phyloP scores from a whole-genome alignment of 2,797 vertebrate species.

The Rachycentron canadum region DNA sequence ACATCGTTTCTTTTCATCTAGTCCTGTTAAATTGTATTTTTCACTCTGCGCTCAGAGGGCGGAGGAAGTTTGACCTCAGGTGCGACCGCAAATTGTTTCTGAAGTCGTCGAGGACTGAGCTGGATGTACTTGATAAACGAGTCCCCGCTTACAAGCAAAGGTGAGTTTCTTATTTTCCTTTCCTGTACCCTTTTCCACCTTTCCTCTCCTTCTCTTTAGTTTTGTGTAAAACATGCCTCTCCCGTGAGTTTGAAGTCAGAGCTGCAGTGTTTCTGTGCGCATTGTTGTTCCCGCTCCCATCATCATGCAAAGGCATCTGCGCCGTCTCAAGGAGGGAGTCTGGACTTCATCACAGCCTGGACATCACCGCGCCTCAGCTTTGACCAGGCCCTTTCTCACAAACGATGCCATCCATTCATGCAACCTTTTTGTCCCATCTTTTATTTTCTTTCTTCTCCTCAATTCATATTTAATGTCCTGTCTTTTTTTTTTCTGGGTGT shows the following conservation, averaged over 20 bases:
- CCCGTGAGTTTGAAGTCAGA: neutral
- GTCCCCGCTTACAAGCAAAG: neutral
- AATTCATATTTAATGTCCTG: neutral
- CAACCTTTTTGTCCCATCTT: neutral
- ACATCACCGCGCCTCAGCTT: conserved; percentile 9
- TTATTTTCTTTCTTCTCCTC: neutral
- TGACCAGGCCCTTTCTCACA: neutral
- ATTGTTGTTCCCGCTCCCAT: neutral
- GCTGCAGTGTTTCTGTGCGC: neutral
- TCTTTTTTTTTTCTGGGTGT: neutral
- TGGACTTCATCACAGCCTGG: conserved; percentile 36
- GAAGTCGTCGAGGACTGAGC: conserved; percentile 1
- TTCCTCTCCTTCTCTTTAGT: accelerated
- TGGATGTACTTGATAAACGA: conserved; percentile 52
- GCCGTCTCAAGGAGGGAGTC: conserved; percentile 5
- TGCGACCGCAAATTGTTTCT: neutral
- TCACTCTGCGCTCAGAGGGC: neutral
- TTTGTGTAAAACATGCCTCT: neutral
- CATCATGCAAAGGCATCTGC: conserved; percentile 27
- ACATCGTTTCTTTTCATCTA: too few species aligned
- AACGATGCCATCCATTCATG: neutral
- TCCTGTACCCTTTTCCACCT: too few species aligned
- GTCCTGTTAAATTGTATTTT: neutral
- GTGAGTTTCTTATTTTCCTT: conserved; percentile 40
- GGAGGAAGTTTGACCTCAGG: conserved; percentile 31